Conservation (phyloP, 2,797 vertebrate species). For the Cuculus canorus region DNA sequence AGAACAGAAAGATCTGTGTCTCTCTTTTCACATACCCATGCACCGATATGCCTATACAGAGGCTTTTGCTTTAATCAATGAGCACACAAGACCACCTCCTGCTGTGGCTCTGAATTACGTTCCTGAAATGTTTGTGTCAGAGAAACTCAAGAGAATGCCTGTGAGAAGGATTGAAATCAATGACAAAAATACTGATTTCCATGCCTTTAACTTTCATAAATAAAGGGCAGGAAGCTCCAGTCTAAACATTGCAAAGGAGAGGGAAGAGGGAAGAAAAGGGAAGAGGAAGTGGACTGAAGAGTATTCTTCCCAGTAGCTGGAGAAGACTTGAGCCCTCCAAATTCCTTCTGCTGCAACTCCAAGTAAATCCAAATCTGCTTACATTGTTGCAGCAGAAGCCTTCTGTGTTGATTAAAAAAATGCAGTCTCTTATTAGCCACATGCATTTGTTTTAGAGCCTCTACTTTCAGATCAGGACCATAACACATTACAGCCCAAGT, state of each 20-base stretch:
- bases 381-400: background rate
- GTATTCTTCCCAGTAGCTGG: background rate
- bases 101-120: background rate
- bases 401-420: background rate
- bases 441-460: background rate
- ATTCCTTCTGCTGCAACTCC: background rate
- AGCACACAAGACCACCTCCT: background rate
- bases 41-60: fast-evolving
- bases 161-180: background rate
- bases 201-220: background rate
- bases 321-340: fast-evolving
- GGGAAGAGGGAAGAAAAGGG: fast-evolving
- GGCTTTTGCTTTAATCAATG: background rate
- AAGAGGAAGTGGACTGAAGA: fast-evolving
- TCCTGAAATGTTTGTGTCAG: background rate
- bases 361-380: background rate
- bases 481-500: background rate
- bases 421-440: fast-evolving
- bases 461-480: background rate
- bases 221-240: background rate
- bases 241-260: background rate
- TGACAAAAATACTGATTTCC: background rate
- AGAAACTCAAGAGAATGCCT: background rate
- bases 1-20: background rate
- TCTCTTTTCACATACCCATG: background rate